Evolutionary conservation across 2,797 vertebrate genomes (phyloP), one percentile per base, ranked within the genome.

Genomic region (Pseudopleuronectes americanus): DNA sequence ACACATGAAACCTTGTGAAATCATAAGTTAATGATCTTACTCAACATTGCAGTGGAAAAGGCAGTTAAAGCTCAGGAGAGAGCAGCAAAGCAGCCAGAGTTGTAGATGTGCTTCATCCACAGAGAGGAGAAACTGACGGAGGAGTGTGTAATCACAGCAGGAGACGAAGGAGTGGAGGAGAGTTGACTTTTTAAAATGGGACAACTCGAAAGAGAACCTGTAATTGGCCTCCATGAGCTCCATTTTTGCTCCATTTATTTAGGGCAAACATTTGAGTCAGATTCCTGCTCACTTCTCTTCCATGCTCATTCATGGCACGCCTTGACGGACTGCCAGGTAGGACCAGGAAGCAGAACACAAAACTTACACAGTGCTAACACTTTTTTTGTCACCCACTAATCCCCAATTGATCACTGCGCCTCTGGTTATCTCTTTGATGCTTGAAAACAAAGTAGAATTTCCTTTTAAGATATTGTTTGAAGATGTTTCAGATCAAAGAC

Each of bases 91-190:
- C 19, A 43, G 48, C 53, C 64, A 60, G 21, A 76, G 62, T 74
- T 54, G 66, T 54, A 56, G 10, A 49, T 43, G 61, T 4, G 45
- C 8, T 53, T 49, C 75, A 71, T n/a, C 41, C 19, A 53, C 55
- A 22, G 36, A 68, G 36, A 61, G 10, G 45, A 68, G 64, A 63
- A 24, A 9, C 22, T 36, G 64, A 53, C 48, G 31, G 62, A 66
- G 28, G 54, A 76, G 62, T n/a, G 58, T 65, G 41, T 81, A 64
- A 26, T 77, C 76, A 47, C 80, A 76, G 74, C 76, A 60, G 66
- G 78, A 74, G 48, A 68, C 2, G 12, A 36, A 76, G 33, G 26
- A 74, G 66, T 48, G 31, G 31, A 67, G 68, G 54, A 69, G 17
- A 68, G 72, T 64, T 31, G 59, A 67, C 53, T 63, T 56, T 64